Percentiles rank a stretch among this genome's conserved stretches.
phyloP scores from a whole-genome alignment of 2,113 vertebrate species.

The Melanerpes formicivorus region DNA sequence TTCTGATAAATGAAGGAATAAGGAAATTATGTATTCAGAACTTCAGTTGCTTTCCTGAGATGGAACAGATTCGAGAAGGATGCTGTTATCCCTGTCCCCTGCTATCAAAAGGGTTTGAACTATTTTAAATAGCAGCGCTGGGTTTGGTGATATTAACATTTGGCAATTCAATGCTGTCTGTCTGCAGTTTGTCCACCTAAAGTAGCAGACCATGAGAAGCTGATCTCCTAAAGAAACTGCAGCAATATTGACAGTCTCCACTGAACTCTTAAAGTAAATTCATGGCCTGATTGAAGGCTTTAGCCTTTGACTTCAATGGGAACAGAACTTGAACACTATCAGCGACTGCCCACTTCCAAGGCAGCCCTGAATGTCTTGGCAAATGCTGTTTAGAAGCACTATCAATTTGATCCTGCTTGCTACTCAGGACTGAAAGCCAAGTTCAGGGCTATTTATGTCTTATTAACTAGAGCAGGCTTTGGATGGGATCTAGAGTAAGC shows the following conservation, averaged over 20 bases:
- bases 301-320: slow-evolving; percentile 29
- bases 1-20: slow-evolving; percentile 29
- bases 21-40: slow-evolving; percentile 25
- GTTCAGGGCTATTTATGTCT: slow-evolving; percentile 49
- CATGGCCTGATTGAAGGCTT: slow-evolving; percentile 7
- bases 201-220: slow-evolving; percentile 19
- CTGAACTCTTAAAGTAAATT: slow-evolving; percentile 39
- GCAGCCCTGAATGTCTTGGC: slow-evolving; percentile 51
- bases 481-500: slow-evolving; percentile 1
- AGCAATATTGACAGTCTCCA: slow-evolving; percentile 18
- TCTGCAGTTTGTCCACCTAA: slow-evolving; percentile 30
- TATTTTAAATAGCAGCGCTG: not conserved
- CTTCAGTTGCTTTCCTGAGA: slow-evolving; percentile 27
- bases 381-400: slow-evolving; percentile 45
- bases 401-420: slow-evolving; percentile 47
- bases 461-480: slow-evolving; percentile 38
- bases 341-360: slow-evolving; percentile 27
- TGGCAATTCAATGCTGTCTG: slow-evolving; percentile 6
- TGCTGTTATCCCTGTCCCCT: not conserved
- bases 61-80: not conserved
- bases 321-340: slow-evolving; percentile 19
- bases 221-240: slow-evolving; percentile 38
- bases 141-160: slow-evolving; percentile 1
- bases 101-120: not conserved
- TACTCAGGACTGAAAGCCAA: slow-evolving; percentile 52